Evolutionary conservation across 1,140 invertebrate species (phyloP).

Genomic region (Calephelis virginiensis): DNA sequence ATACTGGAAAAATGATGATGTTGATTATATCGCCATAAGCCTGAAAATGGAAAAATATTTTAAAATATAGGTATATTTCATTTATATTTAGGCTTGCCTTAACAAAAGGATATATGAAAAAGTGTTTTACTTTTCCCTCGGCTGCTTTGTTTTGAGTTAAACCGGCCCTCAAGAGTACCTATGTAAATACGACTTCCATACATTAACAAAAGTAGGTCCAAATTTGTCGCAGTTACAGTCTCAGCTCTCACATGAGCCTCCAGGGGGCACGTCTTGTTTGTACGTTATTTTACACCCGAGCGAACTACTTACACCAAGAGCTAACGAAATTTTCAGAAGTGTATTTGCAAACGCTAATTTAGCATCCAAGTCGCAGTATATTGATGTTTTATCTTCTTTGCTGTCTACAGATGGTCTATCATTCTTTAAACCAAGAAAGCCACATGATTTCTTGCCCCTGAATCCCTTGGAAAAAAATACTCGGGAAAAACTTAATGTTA

Average conservation of each 20-base stretch:
- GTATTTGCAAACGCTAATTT: background rate
- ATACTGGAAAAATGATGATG: too few relatives aligned
- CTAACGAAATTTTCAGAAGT: background rate
- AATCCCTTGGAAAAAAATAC: too few relatives aligned
- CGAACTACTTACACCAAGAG: background rate
- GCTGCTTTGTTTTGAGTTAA: background rate
- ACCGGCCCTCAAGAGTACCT: background rate
- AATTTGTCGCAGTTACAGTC: background rate
- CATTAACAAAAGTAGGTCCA: background rate
- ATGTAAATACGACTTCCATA: conserved; percentile 1
- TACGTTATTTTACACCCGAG: conserved; percentile 5
- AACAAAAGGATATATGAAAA: too few relatives aligned
- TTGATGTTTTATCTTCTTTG: background rate
- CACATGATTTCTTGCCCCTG: too few relatives aligned
- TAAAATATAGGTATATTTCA: too few relatives aligned
- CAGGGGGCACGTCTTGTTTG: background rate
- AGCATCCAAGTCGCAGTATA: background rate
- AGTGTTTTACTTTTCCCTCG: too few relatives aligned
- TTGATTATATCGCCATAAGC: too few relatives aligned
- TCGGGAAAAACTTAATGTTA: too few relatives aligned
- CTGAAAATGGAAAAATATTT: too few relatives aligned
- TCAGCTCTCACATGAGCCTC: conserved; percentile 1
- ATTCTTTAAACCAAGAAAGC: too few relatives aligned
- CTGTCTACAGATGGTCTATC: background rate
- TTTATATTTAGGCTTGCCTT: too few relatives aligned